Evolutionary conservation across 2,113 vertebrate species (phyloP).

Genomic region (Crotalus tigris): DNA sequence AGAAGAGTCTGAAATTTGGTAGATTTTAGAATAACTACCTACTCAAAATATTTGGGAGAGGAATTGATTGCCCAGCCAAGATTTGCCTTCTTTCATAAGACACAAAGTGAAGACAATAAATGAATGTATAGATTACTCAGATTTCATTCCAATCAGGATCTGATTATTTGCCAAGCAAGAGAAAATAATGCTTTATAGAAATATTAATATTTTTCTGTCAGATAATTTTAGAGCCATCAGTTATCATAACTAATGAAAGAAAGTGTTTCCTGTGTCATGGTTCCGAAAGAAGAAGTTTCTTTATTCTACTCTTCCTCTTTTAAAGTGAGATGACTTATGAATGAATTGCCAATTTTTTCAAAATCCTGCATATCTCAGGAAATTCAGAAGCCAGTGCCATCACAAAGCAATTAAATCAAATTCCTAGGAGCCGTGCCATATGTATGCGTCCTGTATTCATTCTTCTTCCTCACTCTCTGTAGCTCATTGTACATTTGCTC

Average conservation of each 20-base stretch:
- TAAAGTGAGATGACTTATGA: background rate
- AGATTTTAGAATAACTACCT: background rate
- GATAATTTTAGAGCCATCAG: constrained; percentile 18
- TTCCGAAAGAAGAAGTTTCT: too few species aligned
- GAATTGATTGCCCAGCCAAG: background rate
- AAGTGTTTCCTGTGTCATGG: background rate
- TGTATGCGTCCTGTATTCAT: background rate
- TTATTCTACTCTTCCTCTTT: background rate
- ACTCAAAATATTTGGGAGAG: background rate
- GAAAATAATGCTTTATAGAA: background rate
- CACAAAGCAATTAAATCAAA: background rate
- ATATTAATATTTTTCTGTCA: background rate
- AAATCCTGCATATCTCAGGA: background rate
- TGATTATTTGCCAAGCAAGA: background rate
- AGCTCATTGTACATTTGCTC: background rate
- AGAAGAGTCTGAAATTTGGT: background rate
- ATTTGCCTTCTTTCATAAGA: background rate
- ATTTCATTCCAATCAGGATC: background rate
- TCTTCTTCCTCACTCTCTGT: background rate
- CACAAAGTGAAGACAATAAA: background rate
- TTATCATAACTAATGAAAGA: constrained; percentile 9
- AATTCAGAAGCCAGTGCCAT: background rate
- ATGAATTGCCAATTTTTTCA: constrained; percentile 9
- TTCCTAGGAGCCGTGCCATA: background rate
- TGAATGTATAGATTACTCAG: background rate